Evolutionary conservation across 1,140 invertebrate genomes (phyloP).

Genomic region (Lucilia cuprina): DNA sequence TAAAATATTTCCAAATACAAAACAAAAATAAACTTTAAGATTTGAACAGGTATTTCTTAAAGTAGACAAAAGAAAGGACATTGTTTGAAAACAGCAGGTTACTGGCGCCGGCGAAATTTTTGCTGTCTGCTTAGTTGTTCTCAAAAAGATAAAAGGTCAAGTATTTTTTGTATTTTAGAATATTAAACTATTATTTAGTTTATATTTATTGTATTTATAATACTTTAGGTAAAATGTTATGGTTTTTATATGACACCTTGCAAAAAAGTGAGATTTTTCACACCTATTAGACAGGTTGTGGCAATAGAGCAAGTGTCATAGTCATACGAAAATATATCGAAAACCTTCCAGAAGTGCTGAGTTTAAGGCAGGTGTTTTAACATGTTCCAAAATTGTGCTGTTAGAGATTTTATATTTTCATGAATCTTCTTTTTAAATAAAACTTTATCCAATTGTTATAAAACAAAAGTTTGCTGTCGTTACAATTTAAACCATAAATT

Average conservation of each 20-base stretch:
- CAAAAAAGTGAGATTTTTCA: neutral
- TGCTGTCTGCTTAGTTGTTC: neutral
- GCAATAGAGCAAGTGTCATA: neutral
- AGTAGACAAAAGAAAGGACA: neutral
- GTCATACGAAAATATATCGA: neutral
- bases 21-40: neutral
- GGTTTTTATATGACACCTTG: neutral
- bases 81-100: neutral
- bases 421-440: too few relatives aligned
- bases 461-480: too few relatives aligned
- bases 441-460: too few relatives aligned
- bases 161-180: neutral
- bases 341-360: too few relatives aligned
- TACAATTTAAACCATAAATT: too few relatives aligned
- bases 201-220: neutral
- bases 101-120: conserved; percentile 5
- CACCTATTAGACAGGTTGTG: neutral
- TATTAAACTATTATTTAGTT: neutral
- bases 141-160: neutral
- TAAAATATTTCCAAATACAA: too few relatives aligned
- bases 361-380: too few relatives aligned
- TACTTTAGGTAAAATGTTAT: neutral
- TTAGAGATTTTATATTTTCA: too few relatives aligned
- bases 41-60: neutral
- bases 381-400: too few relatives aligned